Evolutionary conservation across 2,797 vertebrate genomes (phyloP).

Genomic region (Sphenodon punctatus): DNA sequence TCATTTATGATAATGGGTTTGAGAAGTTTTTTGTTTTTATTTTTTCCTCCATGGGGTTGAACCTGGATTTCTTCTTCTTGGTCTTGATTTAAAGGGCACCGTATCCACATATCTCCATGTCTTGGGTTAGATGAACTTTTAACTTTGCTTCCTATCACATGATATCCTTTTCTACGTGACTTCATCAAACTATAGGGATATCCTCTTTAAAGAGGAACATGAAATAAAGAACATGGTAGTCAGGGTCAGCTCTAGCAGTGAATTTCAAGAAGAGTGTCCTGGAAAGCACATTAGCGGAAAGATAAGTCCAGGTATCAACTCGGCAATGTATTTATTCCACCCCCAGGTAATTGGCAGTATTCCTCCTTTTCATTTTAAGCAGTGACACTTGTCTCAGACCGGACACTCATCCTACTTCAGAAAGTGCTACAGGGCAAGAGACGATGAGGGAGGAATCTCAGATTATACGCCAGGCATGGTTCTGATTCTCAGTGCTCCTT

Average conservation of each 20-base stretch:
- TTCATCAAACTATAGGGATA: conserved; percentile 34
- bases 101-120: rapidly evolving
- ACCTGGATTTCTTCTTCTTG: background rate
- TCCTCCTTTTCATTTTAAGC: conserved; percentile 63
- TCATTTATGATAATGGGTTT: background rate
- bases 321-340: conserved; percentile 25
- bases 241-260: conserved; percentile 14
- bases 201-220: background rate
- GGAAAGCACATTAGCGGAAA: conserved; percentile 47
- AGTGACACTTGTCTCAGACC: conserved; percentile 47
- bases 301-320: conserved; percentile 38
- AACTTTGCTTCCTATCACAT: rapidly evolving
- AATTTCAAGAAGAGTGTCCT: conserved; percentile 49
- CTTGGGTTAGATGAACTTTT: background rate
- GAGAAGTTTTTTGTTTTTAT: no score
- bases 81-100: background rate
- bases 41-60: rapidly evolving
- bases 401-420: conserved; percentile 53
- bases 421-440: conserved; percentile 45
- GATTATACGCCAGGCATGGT: background rate
- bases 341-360: conserved; percentile 53
- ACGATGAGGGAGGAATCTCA: conserved; percentile 43
- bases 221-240: background rate
- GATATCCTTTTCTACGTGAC: background rate
- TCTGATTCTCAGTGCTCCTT: background rate